phyloP scores from a whole-genome alignment of 2,797 vertebrate species.

The Clarias laeviceps region DNA sequence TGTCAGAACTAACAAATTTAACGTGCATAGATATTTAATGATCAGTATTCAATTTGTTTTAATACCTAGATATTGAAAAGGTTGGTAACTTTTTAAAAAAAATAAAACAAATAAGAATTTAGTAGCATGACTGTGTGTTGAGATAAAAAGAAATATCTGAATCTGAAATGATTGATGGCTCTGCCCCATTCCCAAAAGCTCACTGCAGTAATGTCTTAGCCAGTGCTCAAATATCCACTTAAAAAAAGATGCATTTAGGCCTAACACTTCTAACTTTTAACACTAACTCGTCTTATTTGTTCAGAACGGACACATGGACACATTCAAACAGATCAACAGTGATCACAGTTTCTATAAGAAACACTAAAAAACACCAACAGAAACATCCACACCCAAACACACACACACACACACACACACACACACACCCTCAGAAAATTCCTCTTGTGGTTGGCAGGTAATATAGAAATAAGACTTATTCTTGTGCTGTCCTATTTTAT shows the following conservation, averaged over 20 bases:
- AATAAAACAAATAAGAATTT: too few species aligned
- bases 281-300: background rate
- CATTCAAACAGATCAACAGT: background rate
- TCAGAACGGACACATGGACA: background rate
- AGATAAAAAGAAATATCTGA: background rate
- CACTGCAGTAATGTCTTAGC: background rate
- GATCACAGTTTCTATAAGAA: background rate
- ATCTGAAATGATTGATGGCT: background rate
- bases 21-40: background rate
- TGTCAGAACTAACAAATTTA: background rate
- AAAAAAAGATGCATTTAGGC: background rate
- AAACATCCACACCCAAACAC: background rate
- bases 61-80: background rate
- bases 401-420: background rate
- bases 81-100: too few species aligned
- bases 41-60: background rate
- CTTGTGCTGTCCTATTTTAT: background rate
- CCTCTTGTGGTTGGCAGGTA: background rate
- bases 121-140: background rate
- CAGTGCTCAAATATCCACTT: background rate
- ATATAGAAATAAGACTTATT: background rate
- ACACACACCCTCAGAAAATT: background rate
- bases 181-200: background rate
- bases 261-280: background rate
- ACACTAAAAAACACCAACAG: background rate